Evolutionary conservation across 2,888 invertebrate genomes (phyloP).

Genomic region (Blomia tropicalis): DNA sequence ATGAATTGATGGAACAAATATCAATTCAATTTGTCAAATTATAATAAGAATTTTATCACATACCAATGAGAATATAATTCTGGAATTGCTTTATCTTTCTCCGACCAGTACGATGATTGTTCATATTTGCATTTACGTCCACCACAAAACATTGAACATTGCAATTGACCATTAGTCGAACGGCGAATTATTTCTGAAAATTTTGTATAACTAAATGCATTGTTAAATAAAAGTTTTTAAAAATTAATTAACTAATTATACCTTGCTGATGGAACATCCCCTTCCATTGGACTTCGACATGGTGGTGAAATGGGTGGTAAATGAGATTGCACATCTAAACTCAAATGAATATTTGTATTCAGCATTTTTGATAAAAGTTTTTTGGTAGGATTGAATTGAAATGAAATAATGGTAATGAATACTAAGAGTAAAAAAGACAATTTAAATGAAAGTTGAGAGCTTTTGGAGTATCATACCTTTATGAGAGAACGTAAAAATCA

Average conservation of each 20-base stretch:
- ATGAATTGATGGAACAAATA: neutral
- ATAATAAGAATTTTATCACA: slow-evolving; percentile 32
- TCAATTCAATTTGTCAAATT: neutral
- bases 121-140: slow-evolving; percentile 67
- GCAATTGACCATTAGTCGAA: slow-evolving; percentile 49
- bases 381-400: no score
- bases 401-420: no score
- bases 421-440: no score
- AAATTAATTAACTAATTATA: neutral
- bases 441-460: no score
- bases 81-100: slow-evolving; percentile 50
- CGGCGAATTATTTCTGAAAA: slow-evolving; percentile 36
- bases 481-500: no score
- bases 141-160: slow-evolving; percentile 68
- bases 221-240: neutral
- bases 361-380: neutral
- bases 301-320: slow-evolving; percentile 4
- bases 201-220: slow-evolving; percentile 28
- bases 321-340: neutral
- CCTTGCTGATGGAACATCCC: neutral
- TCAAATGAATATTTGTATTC: neutral
- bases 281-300: slow-evolving; percentile 10
- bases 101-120: slow-evolving; percentile 46
- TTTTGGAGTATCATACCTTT: no score
- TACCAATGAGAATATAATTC: slow-evolving; percentile 72